A percentile compares a stretch with the other conserved stretches of the same genome.
phyloP scores from a whole-genome alignment of 2,888 invertebrate species.

The Taenaris catops region DNA sequence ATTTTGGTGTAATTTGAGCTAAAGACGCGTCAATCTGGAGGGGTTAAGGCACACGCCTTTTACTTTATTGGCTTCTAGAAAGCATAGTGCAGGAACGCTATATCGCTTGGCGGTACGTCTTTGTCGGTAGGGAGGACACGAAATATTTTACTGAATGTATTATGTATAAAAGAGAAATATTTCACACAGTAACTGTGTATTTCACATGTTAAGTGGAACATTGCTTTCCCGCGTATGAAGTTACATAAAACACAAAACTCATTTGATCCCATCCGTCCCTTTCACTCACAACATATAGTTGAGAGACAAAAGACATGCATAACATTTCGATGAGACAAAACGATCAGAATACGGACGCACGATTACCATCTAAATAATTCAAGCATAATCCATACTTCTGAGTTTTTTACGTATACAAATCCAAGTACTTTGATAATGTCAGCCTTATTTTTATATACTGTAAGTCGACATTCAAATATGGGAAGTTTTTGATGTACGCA shows the following conservation, averaged over 20 bases:
- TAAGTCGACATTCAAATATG: slow-evolving; percentile 26
- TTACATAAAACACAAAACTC: slow-evolving; percentile 21
- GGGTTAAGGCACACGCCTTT: no score
- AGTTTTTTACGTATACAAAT: no score
- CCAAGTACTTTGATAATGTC: no score
- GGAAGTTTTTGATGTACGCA: slow-evolving; percentile 1
- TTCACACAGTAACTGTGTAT: slow-evolving; percentile 20
- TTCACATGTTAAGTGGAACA: slow-evolving; percentile 39
- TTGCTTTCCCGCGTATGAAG: slow-evolving; percentile 21
- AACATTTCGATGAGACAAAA: slow-evolving; percentile 69
- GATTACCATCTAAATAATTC: slow-evolving; percentile 78
- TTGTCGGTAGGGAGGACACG: no score
- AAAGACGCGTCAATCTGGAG: no score
- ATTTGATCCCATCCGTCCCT: slow-evolving; percentile 31
- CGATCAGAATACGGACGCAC: slow-evolving; percentile 70
- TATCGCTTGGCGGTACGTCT: no score
- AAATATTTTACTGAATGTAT: no score
- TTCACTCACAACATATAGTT: slow-evolving; percentile 30
- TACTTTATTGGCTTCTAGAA: no score
- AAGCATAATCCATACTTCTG: slow-evolving; percentile 59
- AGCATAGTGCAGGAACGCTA: no score
- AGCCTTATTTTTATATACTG: no score
- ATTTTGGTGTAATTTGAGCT: no score
- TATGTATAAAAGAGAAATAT: neutral
- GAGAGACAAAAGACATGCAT: slow-evolving; percentile 35